Conservation (phyloP, 1,140 invertebrate genomes). For the Metopolophium dirhodum region DNA sequence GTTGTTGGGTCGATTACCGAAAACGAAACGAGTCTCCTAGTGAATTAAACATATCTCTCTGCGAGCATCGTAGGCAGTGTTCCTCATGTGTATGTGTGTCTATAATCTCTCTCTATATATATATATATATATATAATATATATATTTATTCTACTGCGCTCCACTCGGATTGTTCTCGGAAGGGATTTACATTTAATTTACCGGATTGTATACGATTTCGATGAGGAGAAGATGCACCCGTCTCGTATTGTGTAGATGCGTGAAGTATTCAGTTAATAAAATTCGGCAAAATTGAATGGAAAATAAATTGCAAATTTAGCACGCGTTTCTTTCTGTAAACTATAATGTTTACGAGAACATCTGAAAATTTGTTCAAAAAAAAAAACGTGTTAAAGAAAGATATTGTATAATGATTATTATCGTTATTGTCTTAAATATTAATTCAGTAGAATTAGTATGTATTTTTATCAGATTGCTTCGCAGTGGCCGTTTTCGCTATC, state of each 20-base stretch:
- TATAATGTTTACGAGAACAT: too few species aligned
- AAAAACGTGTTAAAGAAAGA: background rate
- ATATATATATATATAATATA: background rate
- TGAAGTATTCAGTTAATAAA: background rate
- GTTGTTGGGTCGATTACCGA: background rate
- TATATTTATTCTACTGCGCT: background rate
- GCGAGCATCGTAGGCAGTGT: background rate
- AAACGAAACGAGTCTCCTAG: background rate
- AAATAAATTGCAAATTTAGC: background rate
- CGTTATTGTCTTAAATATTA: too few species aligned
- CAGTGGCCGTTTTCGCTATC: background rate
- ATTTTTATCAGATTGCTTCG: background rate
- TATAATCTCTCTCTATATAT: background rate
- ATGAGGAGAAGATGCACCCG: background rate
- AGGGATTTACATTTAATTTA: constrained; percentile 35
- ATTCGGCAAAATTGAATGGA: background rate
- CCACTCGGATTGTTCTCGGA: background rate
- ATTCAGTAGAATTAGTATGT: background rate
- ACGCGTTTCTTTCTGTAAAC: too few species aligned
- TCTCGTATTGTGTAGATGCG: too few species aligned
- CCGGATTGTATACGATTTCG: background rate
- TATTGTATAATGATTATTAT: background rate
- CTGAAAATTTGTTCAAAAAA: background rate
- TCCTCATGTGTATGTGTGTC: background rate
- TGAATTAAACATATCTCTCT: constrained; percentile 20